Percentiles rank a stretch among this genome's conserved stretches.
phyloP scores from a whole-genome alignment of 2,888 invertebrate species.

The Coelinius sp. region DNA sequence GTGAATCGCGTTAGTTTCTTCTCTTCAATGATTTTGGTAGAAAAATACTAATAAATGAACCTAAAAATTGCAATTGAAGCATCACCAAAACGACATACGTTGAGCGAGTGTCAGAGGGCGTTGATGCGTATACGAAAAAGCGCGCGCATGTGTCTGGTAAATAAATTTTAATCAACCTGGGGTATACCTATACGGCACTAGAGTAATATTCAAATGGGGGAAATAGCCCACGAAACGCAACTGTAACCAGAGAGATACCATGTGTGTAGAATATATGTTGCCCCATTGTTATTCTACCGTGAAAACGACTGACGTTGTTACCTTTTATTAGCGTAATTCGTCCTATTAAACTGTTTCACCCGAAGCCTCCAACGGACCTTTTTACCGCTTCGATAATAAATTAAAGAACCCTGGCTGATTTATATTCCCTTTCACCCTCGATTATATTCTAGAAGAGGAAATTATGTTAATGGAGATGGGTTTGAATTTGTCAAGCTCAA shows the following conservation, averaged over 20 bases:
- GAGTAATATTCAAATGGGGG: constrained; percentile 47
- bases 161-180: constrained; percentile 26
- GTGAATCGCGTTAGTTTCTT: too few relatives aligned
- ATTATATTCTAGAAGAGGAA: constrained; percentile 4
- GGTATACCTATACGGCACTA: constrained; percentile 46
- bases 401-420: constrained; percentile 19
- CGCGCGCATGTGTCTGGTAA: constrained; percentile 60
- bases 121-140: constrained; percentile 65
- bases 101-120: constrained; percentile 48
- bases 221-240: constrained; percentile 18
- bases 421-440: constrained; percentile 20
- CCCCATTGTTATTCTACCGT: constrained; percentile 69
- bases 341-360: constrained; percentile 64
- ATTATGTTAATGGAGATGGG: constrained; percentile 2
- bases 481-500: not conserved
- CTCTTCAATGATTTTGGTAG: not conserved
- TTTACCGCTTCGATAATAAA: constrained; percentile 22
- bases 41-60: not conserved
- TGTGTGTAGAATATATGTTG: constrained; percentile 48
- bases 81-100: constrained; percentile 17
- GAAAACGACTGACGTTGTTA: constrained; percentile 67
- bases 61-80: not conserved
- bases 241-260: constrained; percentile 22
- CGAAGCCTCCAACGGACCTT: constrained; percentile 38
- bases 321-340: constrained; percentile 66